Percentiles rank a stretch among this genome's conserved stretches.
Evolutionary conservation across 2,797 vertebrate genomes (phyloP).

Genomic region (Sorex maritimensis): DNA sequence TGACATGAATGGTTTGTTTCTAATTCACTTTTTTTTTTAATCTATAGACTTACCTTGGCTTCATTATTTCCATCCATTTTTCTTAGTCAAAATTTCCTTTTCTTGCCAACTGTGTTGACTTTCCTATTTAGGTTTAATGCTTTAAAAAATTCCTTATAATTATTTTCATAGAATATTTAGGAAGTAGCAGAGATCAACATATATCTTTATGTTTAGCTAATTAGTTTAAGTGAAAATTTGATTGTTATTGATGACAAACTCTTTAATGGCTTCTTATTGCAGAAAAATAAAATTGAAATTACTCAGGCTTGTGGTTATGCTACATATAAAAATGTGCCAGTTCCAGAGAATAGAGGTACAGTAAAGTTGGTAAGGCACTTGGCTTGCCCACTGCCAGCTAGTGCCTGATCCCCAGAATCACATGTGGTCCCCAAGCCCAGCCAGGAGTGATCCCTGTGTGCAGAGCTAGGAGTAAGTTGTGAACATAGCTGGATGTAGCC

Average conservation of each 20-base stretch:
- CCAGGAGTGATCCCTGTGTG: neutral
- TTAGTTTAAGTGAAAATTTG: neutral
- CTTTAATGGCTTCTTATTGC: neutral
- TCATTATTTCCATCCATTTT: slow-evolving; percentile 1
- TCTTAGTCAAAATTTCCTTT: slow-evolving; percentile 21
- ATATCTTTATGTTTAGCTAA: neutral
- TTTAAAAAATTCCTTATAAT: slow-evolving; percentile 7
- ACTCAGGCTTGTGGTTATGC: neutral
- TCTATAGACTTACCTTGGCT: slow-evolving; percentile 33
- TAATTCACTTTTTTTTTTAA: neutral
- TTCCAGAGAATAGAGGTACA: too few species aligned
- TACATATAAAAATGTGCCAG: neutral
- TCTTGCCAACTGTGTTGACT: neutral
- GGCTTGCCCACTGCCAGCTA: too few species aligned
- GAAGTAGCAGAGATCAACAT: neutral
- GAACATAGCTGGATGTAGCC: too few species aligned
- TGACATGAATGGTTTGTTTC: slow-evolving; percentile 33
- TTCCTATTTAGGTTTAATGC: neutral
- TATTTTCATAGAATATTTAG: slow-evolving; percentile 41
- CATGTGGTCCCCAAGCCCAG: neutral
- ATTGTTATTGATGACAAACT: neutral
- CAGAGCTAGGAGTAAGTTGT: too few species aligned
- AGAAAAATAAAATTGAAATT: neutral
- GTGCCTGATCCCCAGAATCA: too few species aligned
- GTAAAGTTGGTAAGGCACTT: too few species aligned